Evolutionary conservation across 2,113 vertebrate species (phyloP), one percentile per base, ranked within the genome.

Genomic region (Gadus chalcogrammus): DNA sequence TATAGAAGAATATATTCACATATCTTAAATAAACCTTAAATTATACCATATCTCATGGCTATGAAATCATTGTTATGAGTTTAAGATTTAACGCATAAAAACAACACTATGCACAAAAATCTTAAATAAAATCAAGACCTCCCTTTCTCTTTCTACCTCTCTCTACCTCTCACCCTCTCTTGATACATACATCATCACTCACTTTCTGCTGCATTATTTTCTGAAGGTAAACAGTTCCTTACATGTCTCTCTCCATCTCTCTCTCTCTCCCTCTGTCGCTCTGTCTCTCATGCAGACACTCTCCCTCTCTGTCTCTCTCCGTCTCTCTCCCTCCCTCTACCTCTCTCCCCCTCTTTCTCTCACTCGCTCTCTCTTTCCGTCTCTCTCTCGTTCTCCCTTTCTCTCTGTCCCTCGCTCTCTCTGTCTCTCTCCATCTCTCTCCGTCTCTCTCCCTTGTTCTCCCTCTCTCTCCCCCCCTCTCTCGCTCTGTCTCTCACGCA

Each of bases 401-500:
- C 53, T 69, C 28, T 35, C 67, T 61, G n/a, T n/a, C 28, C 42
- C 35, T 24, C 61, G 1, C 61, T 24, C 61, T 13, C 61, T 13
- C n/a, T n/a, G n/a, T n/a, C n/a, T n/a, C n/a, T n/a, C n/a, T n/a
- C n/a, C n/a, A n/a, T 27, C 61, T 27, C 20, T 15, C 61, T 27
- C 61, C 20, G 4, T 28, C 65, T 55, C 18, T 48, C 31, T 15
- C 53, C 60, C 55, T 60, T 12, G 60, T 15, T 48, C n/a, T 61
- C 24, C 17, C 11, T 67, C 42, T 67, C 62, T 35, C 62, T 22
- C 38, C 20, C 31, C 22, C 53, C n/a, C 22, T 72, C 55, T 75
- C 55, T 72, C 55, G 16, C 31, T 16, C 61, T 52, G 22, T 31
- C 31, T 65, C 12, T 84, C 75, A 85, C 48, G 65, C 68, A 81